Percentiles rank a stretch among this genome's conserved stretches.
Conservation (phyloP, 2,113 vertebrate genomes). For the Gavia stellata region DNA sequence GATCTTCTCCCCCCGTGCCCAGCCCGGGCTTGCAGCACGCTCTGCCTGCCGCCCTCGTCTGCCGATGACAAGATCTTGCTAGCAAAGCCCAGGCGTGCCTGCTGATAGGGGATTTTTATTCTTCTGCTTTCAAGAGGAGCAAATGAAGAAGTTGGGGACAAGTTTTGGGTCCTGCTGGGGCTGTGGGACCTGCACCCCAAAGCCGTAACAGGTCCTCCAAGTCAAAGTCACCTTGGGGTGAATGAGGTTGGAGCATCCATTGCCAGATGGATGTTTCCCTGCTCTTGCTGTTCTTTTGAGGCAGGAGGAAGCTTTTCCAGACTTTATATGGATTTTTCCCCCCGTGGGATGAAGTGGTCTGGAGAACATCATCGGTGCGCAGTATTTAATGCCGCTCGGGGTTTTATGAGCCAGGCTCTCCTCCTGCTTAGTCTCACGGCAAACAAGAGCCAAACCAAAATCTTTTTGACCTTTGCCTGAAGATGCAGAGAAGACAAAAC, state of each 20-base stretch:
- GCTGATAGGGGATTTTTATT: too few relatives aligned
- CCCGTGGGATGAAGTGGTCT: neutral
- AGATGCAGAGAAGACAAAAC: neutral
- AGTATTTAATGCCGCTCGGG: rapidly evolving
- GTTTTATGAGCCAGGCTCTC: neutral
- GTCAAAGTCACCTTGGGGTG: neutral
- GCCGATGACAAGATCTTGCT: neutral
- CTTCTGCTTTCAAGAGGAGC: neutral
- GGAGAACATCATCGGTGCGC: neutral
- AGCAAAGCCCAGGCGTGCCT: rapidly evolving
- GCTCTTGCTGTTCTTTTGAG: neutral
- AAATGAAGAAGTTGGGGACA: neutral
- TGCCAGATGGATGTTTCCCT: neutral
- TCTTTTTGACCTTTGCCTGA: neutral
- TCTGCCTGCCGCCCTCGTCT: neutral
- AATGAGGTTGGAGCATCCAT: neutral
- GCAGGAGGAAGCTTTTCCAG: neutral
- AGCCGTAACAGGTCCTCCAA: too few relatives aligned
- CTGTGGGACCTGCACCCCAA: neutral
- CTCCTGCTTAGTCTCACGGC: neutral
- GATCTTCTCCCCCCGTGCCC: neutral
- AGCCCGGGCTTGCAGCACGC: neutral
- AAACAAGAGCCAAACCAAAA: neutral
- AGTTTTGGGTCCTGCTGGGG: neutral
- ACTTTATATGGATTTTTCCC: neutral